These are phyloP conservation scores for Acronicta alni DNA, from an alignment of 2,888 invertebrate species.

Conservation along the genomic window DNA sequence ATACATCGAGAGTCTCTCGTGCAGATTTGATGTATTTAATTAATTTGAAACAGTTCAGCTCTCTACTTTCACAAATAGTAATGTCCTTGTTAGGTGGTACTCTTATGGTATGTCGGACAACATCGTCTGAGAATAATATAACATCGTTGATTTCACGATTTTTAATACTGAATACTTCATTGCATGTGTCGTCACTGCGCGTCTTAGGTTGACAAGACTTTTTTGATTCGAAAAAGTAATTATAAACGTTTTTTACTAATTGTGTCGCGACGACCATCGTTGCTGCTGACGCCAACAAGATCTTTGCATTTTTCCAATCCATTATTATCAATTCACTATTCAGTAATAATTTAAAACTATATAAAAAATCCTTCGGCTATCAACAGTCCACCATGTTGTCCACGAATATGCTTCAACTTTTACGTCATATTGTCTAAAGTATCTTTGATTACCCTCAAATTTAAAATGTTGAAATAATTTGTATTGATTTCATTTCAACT, in stretches of 20 bases:
- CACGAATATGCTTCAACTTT: constrained; percentile 70
- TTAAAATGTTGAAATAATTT: background rate
- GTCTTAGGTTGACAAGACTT: constrained; percentile 60
- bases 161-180: constrained; percentile 72
- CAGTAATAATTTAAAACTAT: constrained; percentile 46
- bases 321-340: constrained; percentile 64
- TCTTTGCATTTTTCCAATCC: constrained; percentile 84
- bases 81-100: constrained; percentile 78
- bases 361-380: constrained; percentile 57
- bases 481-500: too few species aligned
- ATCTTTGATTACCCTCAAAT: constrained; percentile 65
- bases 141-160: constrained; percentile 86
- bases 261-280: constrained; percentile 81
- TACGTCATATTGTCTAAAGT: constrained; percentile 25
- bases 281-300: constrained; percentile 81
- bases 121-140: constrained; percentile 83
- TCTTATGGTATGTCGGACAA: constrained; percentile 76
- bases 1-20: constrained; percentile 84
- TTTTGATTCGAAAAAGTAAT: constrained; percentile 71
- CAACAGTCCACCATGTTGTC: constrained; percentile 78
- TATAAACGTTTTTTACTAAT: constrained; percentile 79
- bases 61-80: constrained; percentile 81
- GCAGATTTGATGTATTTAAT: constrained; percentile 85
- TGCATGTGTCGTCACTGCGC: constrained; percentile 69
- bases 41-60: constrained; percentile 83